Evolutionary conservation across 2,797 vertebrate genomes (phyloP), one percentile per base, ranked within the genome.

Genomic region (Gorsachius magnificus): DNA sequence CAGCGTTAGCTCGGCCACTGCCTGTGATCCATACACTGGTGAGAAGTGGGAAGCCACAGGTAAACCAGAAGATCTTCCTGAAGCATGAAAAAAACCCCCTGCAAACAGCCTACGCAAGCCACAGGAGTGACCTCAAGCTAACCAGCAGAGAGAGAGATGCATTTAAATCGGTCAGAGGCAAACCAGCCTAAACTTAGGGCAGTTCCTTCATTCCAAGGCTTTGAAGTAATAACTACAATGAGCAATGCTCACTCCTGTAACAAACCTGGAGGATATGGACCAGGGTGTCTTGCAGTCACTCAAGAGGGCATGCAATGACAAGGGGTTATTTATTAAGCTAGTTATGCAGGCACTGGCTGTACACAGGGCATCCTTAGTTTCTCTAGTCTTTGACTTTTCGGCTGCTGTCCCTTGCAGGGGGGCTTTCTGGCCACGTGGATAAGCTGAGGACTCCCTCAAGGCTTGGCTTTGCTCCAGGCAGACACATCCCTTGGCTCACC

Each of bases 81-180:
- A 89, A 82, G 31, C 25, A 57, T 29, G 21, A 78, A 95, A 70
- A 70, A 50, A 87, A 36, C 11, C 0, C 35, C 45, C 69, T 54
- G 26, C 65, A 72, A 91, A 71, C 69, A 87, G 46, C 90, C 77
- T 70, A 78, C 36, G 79, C 18, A 90, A 89, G 46, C 80, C 86
- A 88, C 33, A 38, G 61, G 18, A 82, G 21, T 51, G 74, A 92
- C 54, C 50, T 87, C 72, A 72, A 83, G 53, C 85, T 63, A 87
- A 90, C 24, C 38, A 84, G 43, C 33, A 79, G 38, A 78, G 51
- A 85, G 20, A 50, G 36, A 81, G 51, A 48, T 12, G 22, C 10
- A 38, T 35, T 87, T 68, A 81, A 66, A 54, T 60, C 0, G 0
- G 36, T 60, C 75, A 88, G 76, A 81, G 41, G 36, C 38, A 93